A percentile compares a stretch with the other conserved stretches of the same genome.
These are phyloP conservation scores for Lethrus apterus DNA, from an alignment of 1,140 invertebrate genomes.

Conservation along the genomic window DNA sequence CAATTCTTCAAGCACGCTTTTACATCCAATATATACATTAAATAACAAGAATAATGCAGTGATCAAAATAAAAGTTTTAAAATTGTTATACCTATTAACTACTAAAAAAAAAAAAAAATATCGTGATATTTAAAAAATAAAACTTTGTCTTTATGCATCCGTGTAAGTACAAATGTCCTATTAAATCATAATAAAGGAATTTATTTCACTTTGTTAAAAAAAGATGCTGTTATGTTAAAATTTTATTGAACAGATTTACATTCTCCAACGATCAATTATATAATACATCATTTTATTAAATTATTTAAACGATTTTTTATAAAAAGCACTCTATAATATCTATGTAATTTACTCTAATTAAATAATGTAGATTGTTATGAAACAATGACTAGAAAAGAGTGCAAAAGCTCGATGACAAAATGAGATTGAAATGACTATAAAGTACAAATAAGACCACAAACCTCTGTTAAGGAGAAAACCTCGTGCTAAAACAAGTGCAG, in stretches of 20 bases:
- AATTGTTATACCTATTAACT: background rate
- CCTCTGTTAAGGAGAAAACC: conserved; percentile 54
- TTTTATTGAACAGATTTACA: too few species aligned
- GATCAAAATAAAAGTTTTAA: too few species aligned
- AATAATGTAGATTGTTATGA: conserved; percentile 5
- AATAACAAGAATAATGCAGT: background rate
- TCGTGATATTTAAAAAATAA: background rate
- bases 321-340: background rate
- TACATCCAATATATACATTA: too few species aligned
- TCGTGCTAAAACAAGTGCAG: conserved; percentile 49
- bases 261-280: background rate
- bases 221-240: too few species aligned
- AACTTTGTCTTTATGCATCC: background rate
- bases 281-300: background rate
- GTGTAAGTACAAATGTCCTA: background rate
- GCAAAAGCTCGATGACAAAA: too few species aligned
- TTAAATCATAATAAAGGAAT: background rate
- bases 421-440: background rate
- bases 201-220: too few species aligned
- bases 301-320: background rate
- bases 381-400: too few species aligned
- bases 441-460: conserved; percentile 27
- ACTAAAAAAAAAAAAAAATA: background rate
- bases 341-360: background rate
- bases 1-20: background rate